phyloP scores from a whole-genome alignment of 2,888 invertebrate genomes.

The Cheilosia impressa region DNA sequence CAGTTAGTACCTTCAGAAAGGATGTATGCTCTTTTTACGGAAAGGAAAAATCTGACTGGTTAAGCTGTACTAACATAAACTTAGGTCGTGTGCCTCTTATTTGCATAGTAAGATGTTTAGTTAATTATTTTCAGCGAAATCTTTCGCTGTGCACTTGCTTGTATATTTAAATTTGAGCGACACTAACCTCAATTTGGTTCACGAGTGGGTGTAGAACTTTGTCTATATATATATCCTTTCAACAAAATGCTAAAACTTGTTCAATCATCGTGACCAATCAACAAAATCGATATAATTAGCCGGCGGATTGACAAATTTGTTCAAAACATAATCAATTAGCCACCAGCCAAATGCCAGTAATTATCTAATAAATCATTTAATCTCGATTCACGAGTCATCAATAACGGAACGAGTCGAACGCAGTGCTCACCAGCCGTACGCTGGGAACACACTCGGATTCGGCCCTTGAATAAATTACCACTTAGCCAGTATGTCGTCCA shows the following conservation, averaged over 20 bases:
- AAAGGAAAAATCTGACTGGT: too few relatives aligned
- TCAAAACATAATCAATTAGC: slow-evolving; percentile 42
- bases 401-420: slow-evolving; percentile 5
- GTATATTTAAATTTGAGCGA: too few relatives aligned
- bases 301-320: slow-evolving; percentile 22
- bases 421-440: neutral
- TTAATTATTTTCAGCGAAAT: too few relatives aligned
- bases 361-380: slow-evolving; percentile 44
- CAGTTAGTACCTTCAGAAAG: too few relatives aligned
- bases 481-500: neutral
- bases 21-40: too few relatives aligned
- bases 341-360: neutral
- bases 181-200: too few relatives aligned
- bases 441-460: neutral
- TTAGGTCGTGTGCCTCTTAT: too few relatives aligned
- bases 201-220: too few relatives aligned
- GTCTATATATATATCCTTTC: neutral
- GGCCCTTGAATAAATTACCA: slow-evolving; percentile 34
- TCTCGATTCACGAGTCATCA: slow-evolving; percentile 22
- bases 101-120: too few relatives aligned
- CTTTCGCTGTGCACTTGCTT: too few relatives aligned
- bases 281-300: slow-evolving; percentile 34
- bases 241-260: neutral
- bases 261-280: neutral
- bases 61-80: too few relatives aligned